Percentiles rank a stretch among this genome's conserved stretches.
These are phyloP conservation scores for Esox lucius DNA, from an alignment of 2,797 vertebrate genomes.

Conservation along the genomic window DNA sequence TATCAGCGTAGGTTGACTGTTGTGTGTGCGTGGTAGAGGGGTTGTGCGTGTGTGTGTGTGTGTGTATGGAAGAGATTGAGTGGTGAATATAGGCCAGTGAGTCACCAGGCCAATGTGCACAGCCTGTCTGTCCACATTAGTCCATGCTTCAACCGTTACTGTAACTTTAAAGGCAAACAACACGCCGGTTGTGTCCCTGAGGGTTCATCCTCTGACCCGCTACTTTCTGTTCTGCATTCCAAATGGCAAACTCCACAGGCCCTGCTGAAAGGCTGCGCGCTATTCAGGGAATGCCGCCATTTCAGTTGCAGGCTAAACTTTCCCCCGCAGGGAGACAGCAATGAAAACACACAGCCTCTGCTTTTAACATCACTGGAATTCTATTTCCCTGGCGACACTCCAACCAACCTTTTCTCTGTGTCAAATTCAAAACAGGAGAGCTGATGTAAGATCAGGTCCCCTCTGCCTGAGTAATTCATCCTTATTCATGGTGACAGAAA, in stretches of 20 bases:
- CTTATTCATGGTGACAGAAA: background rate
- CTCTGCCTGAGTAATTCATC: background rate
- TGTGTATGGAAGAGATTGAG: background rate
- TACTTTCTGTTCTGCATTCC: background rate
- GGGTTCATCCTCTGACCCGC: background rate
- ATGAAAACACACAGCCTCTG: conserved; percentile 1
- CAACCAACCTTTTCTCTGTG: background rate
- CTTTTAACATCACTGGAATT: background rate
- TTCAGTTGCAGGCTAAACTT: background rate
- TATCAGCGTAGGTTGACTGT: background rate
- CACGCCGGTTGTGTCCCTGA: background rate
- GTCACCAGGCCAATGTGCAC: conserved; percentile 10
- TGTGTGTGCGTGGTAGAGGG: background rate
- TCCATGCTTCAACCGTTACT: background rate
- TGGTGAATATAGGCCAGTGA: background rate
- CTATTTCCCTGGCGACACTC: background rate
- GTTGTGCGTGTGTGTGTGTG: background rate
- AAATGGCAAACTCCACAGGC: background rate
- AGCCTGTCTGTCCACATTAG: background rate
- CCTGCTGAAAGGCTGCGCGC: background rate
- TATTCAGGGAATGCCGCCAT: background rate
- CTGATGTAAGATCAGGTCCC: background rate
- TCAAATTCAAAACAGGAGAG: background rate
- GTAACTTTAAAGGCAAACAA: background rate
- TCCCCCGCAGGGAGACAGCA: background rate